A percentile compares a stretch with the other conserved stretches of the same genome.
Evolutionary conservation across 2,888 invertebrate genomes (phyloP).

Genomic region (Melikaiella ostensackeni): DNA sequence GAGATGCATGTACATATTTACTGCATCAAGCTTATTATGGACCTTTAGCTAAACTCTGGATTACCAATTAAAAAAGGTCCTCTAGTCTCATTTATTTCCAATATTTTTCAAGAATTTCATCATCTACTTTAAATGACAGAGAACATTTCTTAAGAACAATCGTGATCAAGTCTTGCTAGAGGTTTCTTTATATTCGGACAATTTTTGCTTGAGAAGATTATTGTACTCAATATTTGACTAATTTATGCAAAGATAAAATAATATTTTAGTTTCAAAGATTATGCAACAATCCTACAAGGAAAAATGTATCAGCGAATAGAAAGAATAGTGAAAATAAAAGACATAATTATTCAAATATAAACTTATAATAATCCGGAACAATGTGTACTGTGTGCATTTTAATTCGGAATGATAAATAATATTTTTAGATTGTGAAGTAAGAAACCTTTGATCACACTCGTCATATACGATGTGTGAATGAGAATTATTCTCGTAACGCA

Average conservation of each 20-base stretch:
- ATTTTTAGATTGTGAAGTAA: neutral
- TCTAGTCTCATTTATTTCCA: neutral
- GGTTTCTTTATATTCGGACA: constrained; percentile 17
- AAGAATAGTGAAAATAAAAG: constrained; percentile 19
- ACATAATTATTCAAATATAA: constrained; percentile 35
- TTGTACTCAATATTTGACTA: neutral
- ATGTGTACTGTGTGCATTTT: constrained; percentile 65
- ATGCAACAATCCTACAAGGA: constrained; percentile 15
- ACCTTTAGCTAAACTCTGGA: neutral
- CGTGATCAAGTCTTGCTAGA: constrained; percentile 11
- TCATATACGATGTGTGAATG: neutral
- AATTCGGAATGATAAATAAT: constrained; percentile 23
- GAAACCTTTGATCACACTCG: constrained; percentile 9
- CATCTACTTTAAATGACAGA: neutral
- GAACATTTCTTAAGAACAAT: neutral
- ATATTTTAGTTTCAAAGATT: neutral
- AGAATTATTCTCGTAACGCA: constrained; percentile 16
- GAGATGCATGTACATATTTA: constrained; percentile 27
- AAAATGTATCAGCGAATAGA: constrained; percentile 2
- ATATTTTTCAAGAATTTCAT: neutral
- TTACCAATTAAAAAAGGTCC: neutral
- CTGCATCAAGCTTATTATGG: neutral
- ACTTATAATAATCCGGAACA: constrained; percentile 52
- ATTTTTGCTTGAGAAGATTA: constrained; percentile 5
- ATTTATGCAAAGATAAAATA: neutral